phyloP scores from a whole-genome alignment of 2,113 vertebrate species.

The Setophaga coronata region DNA sequence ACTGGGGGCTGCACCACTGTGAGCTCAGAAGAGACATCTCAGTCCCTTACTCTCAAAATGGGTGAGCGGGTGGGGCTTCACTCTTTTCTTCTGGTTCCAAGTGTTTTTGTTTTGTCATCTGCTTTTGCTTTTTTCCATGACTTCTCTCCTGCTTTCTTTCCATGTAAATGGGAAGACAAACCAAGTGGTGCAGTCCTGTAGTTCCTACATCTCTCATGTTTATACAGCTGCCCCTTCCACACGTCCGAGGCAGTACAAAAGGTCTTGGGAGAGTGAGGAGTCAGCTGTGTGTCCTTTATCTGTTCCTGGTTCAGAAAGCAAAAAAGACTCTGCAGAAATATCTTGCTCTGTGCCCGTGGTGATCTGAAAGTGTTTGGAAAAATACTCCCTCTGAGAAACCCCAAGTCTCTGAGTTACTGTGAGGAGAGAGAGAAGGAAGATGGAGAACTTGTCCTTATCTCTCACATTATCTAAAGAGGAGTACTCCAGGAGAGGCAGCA shows the following conservation, averaged over 20 bases:
- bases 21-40: neutral
- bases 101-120: constrained; percentile 42
- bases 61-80: constrained; percentile 49
- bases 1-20: neutral
- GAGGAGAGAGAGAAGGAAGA: constrained; percentile 49
- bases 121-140: constrained; percentile 42
- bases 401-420: constrained; percentile 13
- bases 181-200: neutral
- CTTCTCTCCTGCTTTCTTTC: constrained; percentile 52
- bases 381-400: neutral
- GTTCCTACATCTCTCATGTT: neutral
- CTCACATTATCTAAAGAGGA: constrained; percentile 75
- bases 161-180: constrained; percentile 35
- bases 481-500: constrained; percentile 77
- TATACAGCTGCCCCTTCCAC: neutral
- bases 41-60: neutral
- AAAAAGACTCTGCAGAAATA: constrained; percentile 11
- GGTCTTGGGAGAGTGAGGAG: neutral
- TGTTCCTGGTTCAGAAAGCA: neutral
- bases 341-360: neutral
- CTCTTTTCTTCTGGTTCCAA: constrained; percentile 27
- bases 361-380: constrained; percentile 28
- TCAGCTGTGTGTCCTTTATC: constrained; percentile 2
- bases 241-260: neutral
- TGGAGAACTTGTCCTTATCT: constrained; percentile 55